These are phyloP conservation scores for Agonopterix arenella DNA, from an alignment of 2,888 invertebrate species.

Conservation along the genomic window DNA sequence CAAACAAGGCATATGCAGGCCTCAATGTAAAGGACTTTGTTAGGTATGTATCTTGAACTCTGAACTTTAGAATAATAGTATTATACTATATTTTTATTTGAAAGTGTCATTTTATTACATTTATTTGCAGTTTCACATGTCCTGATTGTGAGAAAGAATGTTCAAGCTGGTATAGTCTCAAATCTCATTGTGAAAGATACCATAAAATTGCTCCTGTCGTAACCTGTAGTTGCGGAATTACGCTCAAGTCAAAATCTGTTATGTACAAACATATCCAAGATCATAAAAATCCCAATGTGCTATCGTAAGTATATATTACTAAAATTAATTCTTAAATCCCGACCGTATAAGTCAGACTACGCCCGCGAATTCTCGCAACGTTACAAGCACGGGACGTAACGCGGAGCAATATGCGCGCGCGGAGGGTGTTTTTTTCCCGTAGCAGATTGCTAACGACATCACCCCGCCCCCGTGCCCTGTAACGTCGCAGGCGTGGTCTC, in stretches of 20 bases:
- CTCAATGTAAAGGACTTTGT: conserved; percentile 58
- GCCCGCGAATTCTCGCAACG: too few species aligned
- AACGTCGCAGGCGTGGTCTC: too few species aligned
- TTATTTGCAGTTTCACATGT: conserved; percentile 57
- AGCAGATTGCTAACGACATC: too few species aligned
- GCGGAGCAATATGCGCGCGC: neutral
- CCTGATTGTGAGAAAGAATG: conserved; percentile 53
- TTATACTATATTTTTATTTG: neutral
- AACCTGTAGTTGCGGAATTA: conserved; percentile 63
- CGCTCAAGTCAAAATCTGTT: conserved; percentile 67
- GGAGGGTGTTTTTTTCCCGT: too few species aligned
- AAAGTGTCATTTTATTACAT: neutral
- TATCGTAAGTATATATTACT: conserved; percentile 56
- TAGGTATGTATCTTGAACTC: conserved; percentile 34
- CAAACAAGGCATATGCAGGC: conserved; percentile 16
- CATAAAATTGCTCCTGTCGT: conserved; percentile 59
- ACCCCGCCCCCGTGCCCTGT: too few species aligned
- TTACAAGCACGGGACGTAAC: too few species aligned
- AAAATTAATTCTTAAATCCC: neutral
- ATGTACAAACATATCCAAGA: conserved; percentile 73
- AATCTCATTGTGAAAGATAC: conserved; percentile 45
- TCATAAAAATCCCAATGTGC: conserved; percentile 66
- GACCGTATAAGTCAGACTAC: too few species aligned
- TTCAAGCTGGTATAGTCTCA: conserved; percentile 67
- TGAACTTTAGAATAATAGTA: neutral